Percentiles rank a stretch among this genome's conserved stretches.
Conservation (phyloP, 2,888 invertebrate genomes). For the Parelbella ahira region DNA sequence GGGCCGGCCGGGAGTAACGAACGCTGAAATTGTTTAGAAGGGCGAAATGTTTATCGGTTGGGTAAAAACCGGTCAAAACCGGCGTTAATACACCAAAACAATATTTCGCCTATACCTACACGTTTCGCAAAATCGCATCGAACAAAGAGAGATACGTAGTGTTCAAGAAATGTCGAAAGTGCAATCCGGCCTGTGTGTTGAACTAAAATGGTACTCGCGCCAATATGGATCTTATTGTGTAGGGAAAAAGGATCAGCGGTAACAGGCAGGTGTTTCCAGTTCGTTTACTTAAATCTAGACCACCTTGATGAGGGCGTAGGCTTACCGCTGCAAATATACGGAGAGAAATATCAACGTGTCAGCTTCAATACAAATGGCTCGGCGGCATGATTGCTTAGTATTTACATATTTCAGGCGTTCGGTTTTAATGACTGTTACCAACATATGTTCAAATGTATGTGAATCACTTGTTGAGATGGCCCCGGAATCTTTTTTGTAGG, state of each 20-base stretch:
- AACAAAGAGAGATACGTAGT: slow-evolving; percentile 25
- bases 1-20: too few species aligned
- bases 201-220: neutral
- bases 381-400: too few species aligned
- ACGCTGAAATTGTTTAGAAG: too few species aligned
- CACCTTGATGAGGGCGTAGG: slow-evolving; percentile 72
- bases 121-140: slow-evolving; percentile 22
- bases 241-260: neutral
- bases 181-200: neutral
- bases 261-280: slow-evolving; percentile 19
- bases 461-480: too few species aligned
- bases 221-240: slow-evolving; percentile 10
- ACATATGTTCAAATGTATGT: too few species aligned
- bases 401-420: too few species aligned
- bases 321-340: slow-evolving; percentile 39
- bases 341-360: slow-evolving; percentile 11
- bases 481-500: too few species aligned
- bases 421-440: neutral
- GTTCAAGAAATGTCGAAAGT: slow-evolving; percentile 32
- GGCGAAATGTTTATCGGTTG: too few species aligned
- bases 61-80: too few species aligned
- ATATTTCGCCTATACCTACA: slow-evolving; percentile 3
- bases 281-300: slow-evolving; percentile 42
- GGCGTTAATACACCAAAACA: too few species aligned
- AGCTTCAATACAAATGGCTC: too few species aligned